Percentiles rank a stretch among this genome's conserved stretches.
Conservation (phyloP, 1,140 invertebrate species). For the Matsumurasca onukii region DNA sequence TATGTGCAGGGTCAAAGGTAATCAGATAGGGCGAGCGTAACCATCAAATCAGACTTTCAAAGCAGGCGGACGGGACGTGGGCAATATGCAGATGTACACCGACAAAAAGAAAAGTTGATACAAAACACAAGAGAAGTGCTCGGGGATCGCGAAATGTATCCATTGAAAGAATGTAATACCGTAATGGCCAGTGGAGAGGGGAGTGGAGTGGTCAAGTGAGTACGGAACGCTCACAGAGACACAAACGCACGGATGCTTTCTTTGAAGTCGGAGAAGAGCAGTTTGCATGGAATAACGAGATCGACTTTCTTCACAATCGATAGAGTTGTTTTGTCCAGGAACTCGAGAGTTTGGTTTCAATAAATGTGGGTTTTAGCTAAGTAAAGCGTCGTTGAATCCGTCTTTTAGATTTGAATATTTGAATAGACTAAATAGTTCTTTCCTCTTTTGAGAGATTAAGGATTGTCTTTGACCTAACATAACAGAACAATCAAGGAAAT, state of each 20-base stretch:
- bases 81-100: constrained; percentile 14
- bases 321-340: too few relatives aligned
- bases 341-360: too few relatives aligned
- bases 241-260: too few relatives aligned
- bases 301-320: constrained; percentile 2
- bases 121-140: too few relatives aligned
- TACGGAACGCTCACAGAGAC: too few relatives aligned
- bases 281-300: constrained; percentile 20
- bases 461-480: too few relatives aligned
- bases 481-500: too few relatives aligned
- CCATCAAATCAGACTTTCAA: constrained; percentile 23
- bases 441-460: too few relatives aligned
- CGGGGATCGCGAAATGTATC: neutral
- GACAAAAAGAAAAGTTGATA: constrained; percentile 15
- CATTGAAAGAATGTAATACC: constrained; percentile 15
- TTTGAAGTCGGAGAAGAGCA: neutral
- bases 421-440: too few relatives aligned
- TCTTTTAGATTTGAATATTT: neutral
- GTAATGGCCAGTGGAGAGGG: constrained; percentile 15
- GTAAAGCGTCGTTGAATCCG: neutral
- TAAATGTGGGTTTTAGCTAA: neutral
- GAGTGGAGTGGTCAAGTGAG: too few relatives aligned
- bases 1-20: neutral
- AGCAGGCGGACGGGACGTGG: neutral
- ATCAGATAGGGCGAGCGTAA: constrained; percentile 18